Evolutionary conservation across 2,797 vertebrate species (phyloP).

Genomic region (Hafferia zeledoni): DNA sequence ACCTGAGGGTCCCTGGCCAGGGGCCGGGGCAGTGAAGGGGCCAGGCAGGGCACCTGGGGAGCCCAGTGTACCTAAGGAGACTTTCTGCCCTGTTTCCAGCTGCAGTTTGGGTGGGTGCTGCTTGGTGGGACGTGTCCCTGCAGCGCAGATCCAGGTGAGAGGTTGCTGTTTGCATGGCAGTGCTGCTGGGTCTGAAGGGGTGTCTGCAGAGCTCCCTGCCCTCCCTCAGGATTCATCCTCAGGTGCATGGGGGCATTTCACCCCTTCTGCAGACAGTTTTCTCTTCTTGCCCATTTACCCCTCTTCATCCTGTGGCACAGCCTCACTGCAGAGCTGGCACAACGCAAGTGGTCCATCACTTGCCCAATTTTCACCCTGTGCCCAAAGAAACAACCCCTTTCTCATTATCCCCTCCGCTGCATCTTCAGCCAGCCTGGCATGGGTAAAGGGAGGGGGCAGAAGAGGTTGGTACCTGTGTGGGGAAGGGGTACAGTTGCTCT

Average conservation of each 20-base stretch:
- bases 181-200: neutral
- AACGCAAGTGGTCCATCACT: fast-evolving
- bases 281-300: fast-evolving
- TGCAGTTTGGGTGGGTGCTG: fast-evolving
- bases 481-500: neutral
- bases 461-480: neutral
- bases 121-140: neutral
- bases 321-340: neutral
- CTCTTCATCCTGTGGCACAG: neutral
- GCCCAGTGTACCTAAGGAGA: fast-evolving
- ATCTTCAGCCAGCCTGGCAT: neutral
- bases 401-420: neutral
- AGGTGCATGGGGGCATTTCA: no score
- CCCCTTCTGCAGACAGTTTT: neutral
- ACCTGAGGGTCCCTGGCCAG: fast-evolving
- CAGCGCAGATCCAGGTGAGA: neutral
- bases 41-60: neutral
- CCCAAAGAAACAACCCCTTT: neutral
- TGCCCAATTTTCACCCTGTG: fast-evolving
- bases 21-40: neutral
- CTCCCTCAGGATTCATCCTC: neutral
- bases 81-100: neutral
- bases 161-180: neutral
- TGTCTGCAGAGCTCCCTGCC: neutral
- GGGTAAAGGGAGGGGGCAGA: neutral